Percentiles rank a stretch among this genome's conserved stretches.
Conservation (phyloP, 2,797 vertebrate species). For the Scolopax rusticola region DNA sequence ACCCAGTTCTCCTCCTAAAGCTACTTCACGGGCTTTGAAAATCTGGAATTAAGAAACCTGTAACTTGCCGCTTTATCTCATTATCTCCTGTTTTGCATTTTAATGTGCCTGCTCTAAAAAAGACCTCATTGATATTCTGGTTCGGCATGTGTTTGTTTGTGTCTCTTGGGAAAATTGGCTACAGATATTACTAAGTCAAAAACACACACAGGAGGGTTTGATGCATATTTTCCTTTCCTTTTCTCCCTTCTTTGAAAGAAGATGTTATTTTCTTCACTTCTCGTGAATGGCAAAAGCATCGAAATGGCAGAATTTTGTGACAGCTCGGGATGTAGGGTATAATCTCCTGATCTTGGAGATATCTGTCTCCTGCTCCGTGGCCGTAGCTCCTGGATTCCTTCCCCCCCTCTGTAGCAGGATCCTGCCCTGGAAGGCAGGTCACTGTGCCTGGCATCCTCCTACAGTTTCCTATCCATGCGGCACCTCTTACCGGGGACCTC, state of each 20-base stretch:
- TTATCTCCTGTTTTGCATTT: conserved; percentile 85
- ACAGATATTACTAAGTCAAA: conserved; percentile 78
- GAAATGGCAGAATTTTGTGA: conserved; percentile 11
- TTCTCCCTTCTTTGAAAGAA: conserved; percentile 35
- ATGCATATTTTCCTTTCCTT: conserved; percentile 49
- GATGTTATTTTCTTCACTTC: conserved; percentile 30
- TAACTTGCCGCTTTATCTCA: conserved; percentile 81
- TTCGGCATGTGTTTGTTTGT: conserved; percentile 79
- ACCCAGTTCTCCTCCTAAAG: neutral
- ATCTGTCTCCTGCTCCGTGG: neutral
- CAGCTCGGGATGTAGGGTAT: neutral
- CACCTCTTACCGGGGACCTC: neutral
- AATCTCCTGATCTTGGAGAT: neutral
- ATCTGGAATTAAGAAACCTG: conserved; percentile 77
- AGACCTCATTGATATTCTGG: conserved; percentile 82
- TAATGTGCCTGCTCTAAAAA: conserved; percentile 81
- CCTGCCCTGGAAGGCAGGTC: neutral
- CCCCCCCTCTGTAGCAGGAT: neutral
- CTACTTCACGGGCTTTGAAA: conserved; percentile 17
- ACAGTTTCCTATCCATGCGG: neutral
- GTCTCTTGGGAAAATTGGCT: conserved; percentile 81
- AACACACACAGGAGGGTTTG: conserved; percentile 67
- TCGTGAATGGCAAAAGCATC: neutral
- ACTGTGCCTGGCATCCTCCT: neutral
- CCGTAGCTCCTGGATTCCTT: neutral